Conservation (phyloP, 1,140 invertebrate species). For the Pseudomyrmex pallidus region DNA sequence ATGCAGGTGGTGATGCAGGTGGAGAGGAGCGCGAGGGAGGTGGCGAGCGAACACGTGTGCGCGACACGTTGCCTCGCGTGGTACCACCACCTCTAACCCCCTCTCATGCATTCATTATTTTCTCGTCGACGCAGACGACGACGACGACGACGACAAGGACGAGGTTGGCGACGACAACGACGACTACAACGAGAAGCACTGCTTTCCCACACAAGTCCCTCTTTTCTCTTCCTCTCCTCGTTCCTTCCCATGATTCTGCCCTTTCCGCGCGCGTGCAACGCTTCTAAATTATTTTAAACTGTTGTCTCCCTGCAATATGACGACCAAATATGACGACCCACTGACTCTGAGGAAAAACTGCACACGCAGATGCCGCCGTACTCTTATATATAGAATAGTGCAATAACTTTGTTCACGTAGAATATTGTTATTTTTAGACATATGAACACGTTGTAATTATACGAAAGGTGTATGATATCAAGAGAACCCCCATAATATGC, state of each 20-base stretch:
- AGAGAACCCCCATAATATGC: no score
- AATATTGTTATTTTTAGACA: no score
- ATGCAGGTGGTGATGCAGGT: constrained; percentile 7
- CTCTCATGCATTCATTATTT: constrained; percentile 69
- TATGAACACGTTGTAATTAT: no score
- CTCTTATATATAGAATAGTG: background rate
- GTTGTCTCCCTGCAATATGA: constrained; percentile 66
- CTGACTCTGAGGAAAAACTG: constrained; percentile 51
- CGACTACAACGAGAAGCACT: constrained; percentile 46
- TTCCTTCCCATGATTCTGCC: background rate
- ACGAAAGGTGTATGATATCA: no score
- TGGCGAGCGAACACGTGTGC: constrained; percentile 54
- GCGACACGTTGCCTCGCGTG: constrained; percentile 61
- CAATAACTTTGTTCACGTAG: no score
- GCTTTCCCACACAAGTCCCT: background rate
- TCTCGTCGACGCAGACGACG: constrained; percentile 58
- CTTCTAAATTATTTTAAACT: constrained; percentile 74
- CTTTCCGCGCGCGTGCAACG: constrained; percentile 2
- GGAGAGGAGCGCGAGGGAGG: constrained; percentile 11
- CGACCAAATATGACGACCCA: constrained; percentile 62
- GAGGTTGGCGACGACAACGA: constrained; percentile 17
- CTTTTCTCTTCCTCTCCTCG: background rate
- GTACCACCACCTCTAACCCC: constrained; percentile 31
- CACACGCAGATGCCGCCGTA: constrained; percentile 59
- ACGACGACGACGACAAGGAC: constrained; percentile 20